Conservation (phyloP, 2,113 vertebrate genomes). For the Eurypyga helias region DNA sequence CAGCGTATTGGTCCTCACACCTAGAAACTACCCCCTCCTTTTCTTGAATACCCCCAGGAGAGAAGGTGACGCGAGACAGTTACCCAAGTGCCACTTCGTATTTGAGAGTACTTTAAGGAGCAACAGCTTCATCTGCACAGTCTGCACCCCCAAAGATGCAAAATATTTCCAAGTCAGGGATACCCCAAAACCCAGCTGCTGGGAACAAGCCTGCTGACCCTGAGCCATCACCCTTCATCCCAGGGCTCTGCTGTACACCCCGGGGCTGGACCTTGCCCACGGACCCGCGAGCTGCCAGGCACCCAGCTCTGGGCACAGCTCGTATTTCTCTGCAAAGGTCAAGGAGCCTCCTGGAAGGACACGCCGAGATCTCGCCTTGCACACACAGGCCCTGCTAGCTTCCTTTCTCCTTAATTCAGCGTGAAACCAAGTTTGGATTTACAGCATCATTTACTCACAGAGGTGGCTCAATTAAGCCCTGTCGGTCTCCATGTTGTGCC, state of each 20-base stretch:
- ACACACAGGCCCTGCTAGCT: not conserved
- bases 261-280: not conserved
- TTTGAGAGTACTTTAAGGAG: not conserved
- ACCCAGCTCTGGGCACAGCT: not conserved
- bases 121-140: not conserved
- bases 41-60: not conserved
- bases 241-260: not conserved
- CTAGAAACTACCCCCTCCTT: not conserved
- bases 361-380: not conserved
- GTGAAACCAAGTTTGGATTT: not conserved
- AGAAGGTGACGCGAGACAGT: not conserved
- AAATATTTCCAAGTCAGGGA: not conserved
- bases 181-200: not conserved
- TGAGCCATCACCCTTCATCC: rapidly evolving
- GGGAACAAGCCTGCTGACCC: not conserved
- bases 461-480: not conserved
- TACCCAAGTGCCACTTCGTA: not conserved
- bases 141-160: not conserved
- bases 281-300: not conserved
- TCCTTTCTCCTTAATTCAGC: not conserved
- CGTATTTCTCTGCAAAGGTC: not conserved
- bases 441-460: not conserved
- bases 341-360: not conserved
- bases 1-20: not conserved
- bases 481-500: rapidly evolving